These are phyloP conservation scores for Lepus europaeus DNA, from an alignment of 2,113 vertebrate genomes.

Conservation along the genomic window DNA sequence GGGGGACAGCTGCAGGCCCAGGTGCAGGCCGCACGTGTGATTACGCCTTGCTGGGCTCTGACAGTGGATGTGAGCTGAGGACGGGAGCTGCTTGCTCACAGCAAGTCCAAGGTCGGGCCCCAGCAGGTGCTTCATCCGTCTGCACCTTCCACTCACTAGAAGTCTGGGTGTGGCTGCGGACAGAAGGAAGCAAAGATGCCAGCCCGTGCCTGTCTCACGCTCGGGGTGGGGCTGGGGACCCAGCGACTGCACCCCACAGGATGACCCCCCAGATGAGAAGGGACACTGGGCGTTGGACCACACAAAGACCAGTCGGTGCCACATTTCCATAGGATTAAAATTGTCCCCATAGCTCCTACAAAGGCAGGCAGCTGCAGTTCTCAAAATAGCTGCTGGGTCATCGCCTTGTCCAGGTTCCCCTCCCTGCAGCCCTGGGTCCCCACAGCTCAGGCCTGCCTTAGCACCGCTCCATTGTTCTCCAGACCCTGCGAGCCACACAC, in stretches of 20 bases:
- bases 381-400: not conserved
- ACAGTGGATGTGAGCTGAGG: not conserved
- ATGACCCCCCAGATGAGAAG: not conserved
- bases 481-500: not conserved
- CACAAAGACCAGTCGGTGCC: not conserved
- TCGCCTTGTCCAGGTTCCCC: not conserved
- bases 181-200: not conserved
- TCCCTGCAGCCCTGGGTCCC: not conserved
- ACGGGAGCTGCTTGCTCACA: fast-evolving
- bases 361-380: not conserved
- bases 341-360: not conserved
- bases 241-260: no score
- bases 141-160: not conserved
- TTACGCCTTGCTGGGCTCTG: not conserved
- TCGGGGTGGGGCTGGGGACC: fast-evolving
- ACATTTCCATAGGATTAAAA: not conserved
- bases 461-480: fast-evolving
- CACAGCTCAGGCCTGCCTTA: not conserved
- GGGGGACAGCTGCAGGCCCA: constrained; percentile 56
- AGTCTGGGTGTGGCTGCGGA: not conserved
- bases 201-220: not conserved
- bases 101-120: not conserved
- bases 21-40: not conserved
- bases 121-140: not conserved
- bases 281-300: not conserved